phyloP scores from a whole-genome alignment of 2,797 vertebrate genomes.

The Myotis vivesi region DNA sequence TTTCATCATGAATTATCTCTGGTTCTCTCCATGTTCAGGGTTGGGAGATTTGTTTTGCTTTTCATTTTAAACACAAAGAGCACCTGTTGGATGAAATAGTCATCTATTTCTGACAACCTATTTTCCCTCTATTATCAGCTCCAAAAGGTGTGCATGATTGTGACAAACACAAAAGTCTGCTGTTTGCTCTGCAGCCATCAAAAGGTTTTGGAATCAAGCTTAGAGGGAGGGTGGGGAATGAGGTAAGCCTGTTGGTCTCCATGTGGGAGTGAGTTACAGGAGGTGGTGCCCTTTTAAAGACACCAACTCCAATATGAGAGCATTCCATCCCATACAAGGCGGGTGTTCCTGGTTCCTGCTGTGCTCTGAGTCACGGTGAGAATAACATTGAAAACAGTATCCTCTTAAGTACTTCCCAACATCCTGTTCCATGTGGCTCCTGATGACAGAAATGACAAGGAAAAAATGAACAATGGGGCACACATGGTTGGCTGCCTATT shows the following conservation, averaged over 20 bases:
- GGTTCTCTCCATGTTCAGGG: not conserved
- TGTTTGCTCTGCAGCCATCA: constrained; percentile 2
- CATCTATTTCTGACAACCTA: not conserved
- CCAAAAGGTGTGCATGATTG: not conserved
- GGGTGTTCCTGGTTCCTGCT: not conserved
- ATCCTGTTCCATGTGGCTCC: not conserved
- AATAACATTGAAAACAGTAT: not conserved
- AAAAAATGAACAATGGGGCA: not conserved
- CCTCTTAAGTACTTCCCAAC: not conserved
- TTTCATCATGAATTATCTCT: not conserved
- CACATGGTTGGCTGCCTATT: not conserved
- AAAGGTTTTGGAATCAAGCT: not conserved
- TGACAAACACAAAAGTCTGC: not conserved
- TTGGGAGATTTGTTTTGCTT: constrained; percentile 20
- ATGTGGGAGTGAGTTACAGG: not conserved
- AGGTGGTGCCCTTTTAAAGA: not conserved
- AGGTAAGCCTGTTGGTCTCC: not conserved
- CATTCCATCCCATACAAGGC: not conserved
- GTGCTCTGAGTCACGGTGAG: not conserved
- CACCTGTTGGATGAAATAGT: not conserved
- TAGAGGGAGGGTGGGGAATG: not conserved
- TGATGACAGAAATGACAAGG: not conserved
- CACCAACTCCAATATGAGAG: not conserved
- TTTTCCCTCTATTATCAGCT: not conserved
- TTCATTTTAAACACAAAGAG: constrained; percentile 51